Conservation (phyloP, 2,113 vertebrate species). For the Solea senegalensis region DNA sequence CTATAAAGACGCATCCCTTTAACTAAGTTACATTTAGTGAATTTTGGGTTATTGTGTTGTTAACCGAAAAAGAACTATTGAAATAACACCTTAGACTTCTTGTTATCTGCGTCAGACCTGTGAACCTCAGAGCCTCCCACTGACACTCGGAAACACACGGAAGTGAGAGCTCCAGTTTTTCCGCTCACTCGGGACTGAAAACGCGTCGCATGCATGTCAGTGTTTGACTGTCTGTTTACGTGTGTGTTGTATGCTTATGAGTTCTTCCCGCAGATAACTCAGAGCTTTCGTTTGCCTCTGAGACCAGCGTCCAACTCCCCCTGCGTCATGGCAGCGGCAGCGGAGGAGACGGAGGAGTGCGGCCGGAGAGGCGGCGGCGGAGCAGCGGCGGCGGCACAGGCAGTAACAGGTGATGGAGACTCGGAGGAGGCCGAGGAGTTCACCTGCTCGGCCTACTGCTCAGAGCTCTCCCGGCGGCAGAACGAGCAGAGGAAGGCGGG, state of each 20-base stretch:
- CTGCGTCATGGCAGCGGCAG: constrained; percentile 68
- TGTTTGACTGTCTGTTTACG: constrained; percentile 52
- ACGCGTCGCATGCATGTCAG: constrained; percentile 60
- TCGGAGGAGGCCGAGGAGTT: constrained; percentile 88
- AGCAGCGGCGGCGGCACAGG: constrained; percentile 33
- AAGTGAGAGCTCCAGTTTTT: neutral
- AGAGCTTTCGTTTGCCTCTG: constrained; percentile 20
- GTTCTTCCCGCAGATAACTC: constrained; percentile 39
- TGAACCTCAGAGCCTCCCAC: too few species aligned
- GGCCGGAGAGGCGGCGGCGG: constrained; percentile 30
- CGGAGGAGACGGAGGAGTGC: constrained; percentile 34
- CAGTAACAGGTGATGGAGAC: constrained; percentile 71
- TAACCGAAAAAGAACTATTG: too few species aligned
- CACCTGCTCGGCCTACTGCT: constrained; percentile 86
- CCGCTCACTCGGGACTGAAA: neutral
- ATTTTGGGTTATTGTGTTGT: neutral
- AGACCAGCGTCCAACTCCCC: constrained; percentile 10
- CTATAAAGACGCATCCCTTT: neutral
- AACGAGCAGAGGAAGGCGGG: constrained; percentile 90
- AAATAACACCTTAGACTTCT: neutral
- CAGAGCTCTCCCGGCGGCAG: constrained; percentile 89
- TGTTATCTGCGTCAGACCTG: neutral
- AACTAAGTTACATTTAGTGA: constrained; percentile 13
- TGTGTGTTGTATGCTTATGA: constrained; percentile 44
- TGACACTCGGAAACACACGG: too few species aligned